Conservation (phyloP, 2,888 invertebrate genomes). For the Masnerella sp. region DNA sequence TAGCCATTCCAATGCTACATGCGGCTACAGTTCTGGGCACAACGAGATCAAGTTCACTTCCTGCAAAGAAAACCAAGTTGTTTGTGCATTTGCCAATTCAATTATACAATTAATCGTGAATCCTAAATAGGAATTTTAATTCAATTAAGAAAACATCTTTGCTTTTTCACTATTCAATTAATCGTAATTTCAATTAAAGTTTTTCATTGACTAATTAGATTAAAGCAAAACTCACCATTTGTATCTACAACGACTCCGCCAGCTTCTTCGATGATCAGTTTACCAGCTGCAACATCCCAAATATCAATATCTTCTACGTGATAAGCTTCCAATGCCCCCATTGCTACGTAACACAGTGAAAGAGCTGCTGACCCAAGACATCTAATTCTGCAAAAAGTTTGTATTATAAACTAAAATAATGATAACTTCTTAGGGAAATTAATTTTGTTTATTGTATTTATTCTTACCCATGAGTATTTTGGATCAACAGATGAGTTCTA, state of each 20-base stretch:
- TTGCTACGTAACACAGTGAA: conserved; percentile 85
- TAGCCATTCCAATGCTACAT: conserved; percentile 78
- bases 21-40: conserved; percentile 80
- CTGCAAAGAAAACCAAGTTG: too few species aligned
- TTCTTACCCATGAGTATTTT: conserved; percentile 72
- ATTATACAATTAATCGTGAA: too few species aligned
- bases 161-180: conserved; percentile 1
- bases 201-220: neutral
- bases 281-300: conserved; percentile 90
- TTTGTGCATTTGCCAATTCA: too few species aligned
- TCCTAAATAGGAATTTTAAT: too few species aligned
- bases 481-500: conserved; percentile 70
- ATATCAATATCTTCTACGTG: conserved; percentile 86
- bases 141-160: too few species aligned
- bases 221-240: conserved; percentile 77
- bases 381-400: conserved; percentile 80
- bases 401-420: neutral
- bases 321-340: conserved; percentile 84
- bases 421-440: too few species aligned
- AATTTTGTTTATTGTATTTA: too few species aligned
- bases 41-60: conserved; percentile 80
- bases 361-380: conserved; percentile 85
- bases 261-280: conserved; percentile 86
- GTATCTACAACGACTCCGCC: conserved; percentile 86
- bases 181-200: neutral